A percentile compares a stretch with the other conserved stretches of the same genome.
Conservation (phyloP, 2,113 vertebrate species). For the rabbit (Oryctolagus cuniculus) region DNA sequence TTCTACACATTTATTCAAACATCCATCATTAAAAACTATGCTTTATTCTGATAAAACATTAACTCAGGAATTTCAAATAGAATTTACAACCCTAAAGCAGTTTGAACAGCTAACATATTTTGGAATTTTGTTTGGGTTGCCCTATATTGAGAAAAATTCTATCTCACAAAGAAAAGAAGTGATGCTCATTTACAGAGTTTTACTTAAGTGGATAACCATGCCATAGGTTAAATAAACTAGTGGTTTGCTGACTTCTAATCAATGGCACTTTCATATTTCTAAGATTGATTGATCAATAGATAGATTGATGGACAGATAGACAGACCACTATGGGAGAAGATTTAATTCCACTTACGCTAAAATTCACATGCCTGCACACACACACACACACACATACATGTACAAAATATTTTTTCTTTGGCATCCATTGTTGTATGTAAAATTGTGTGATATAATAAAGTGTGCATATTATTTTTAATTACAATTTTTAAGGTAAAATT, state of each 20-base stretch:
- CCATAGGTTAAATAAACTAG: not conserved
- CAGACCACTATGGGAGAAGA: not conserved
- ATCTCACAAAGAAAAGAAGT: not conserved
- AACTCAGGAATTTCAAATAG: constrained; percentile 18
- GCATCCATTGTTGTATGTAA: not conserved
- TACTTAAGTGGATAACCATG: no score
- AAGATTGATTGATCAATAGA: not conserved
- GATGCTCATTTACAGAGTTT: not conserved
- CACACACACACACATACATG: not conserved
- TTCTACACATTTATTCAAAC: not conserved
- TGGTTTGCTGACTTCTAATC: not conserved
- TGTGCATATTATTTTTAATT: not conserved
- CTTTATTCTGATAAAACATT: not conserved
- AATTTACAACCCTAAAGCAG: not conserved
- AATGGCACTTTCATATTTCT: constrained; percentile 2
- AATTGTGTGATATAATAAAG: not conserved
- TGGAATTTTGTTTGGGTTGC: constrained; percentile 19
- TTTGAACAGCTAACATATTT: not conserved
- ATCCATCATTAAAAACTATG: constrained; percentile 9
- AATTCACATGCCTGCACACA: not conserved
- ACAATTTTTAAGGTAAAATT: not conserved
- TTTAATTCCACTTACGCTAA: not conserved
- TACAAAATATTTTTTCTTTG: not conserved
- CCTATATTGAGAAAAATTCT: not conserved
- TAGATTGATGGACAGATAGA: not conserved